These are phyloP conservation scores for Tetrax tetrax DNA, from an alignment of 2,113 vertebrate genomes.

Conservation along the genomic window DNA sequence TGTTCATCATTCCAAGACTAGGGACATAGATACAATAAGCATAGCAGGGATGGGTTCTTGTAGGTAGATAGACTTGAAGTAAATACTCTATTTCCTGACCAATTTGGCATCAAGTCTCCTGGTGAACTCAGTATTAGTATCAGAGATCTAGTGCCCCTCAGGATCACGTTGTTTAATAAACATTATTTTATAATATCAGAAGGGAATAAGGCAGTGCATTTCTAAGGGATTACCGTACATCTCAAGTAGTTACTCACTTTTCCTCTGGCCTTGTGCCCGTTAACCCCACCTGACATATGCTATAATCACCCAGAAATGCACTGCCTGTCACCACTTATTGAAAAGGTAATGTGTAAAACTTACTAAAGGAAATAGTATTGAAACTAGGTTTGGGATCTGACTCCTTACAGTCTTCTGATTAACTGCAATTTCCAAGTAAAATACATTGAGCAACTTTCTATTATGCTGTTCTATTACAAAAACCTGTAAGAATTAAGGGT, in stretches of 20 bases:
- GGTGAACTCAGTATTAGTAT: conserved; percentile 3
- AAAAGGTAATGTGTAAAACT: conserved; percentile 60
- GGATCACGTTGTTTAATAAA: conserved; percentile 58
- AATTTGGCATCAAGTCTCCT: conserved; percentile 19
- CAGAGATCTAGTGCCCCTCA: background rate
- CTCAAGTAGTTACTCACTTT: conserved; percentile 51
- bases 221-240: conserved; percentile 61
- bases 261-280: conserved; percentile 38
- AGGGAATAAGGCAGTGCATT: conserved; percentile 51
- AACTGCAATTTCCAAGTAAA: conserved; percentile 58
- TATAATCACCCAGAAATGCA: conserved; percentile 69
- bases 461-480: conserved; percentile 30
- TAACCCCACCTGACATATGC: conserved; percentile 62
- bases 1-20: background rate
- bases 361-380: conserved; percentile 50
- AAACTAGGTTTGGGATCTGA: conserved; percentile 44
- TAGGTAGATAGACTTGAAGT: conserved; percentile 3
- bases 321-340: conserved; percentile 66
- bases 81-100: conserved; percentile 29
- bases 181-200: conserved; percentile 17
- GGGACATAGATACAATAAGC: background rate
- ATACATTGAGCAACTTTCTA: conserved; percentile 46
- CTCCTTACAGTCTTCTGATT: conserved; percentile 44
- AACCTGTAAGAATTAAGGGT: background rate
- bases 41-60: background rate